Base-by-base conservation (phyloP, 2,113 vertebrate species). In the Stercorarius parasiticus region DNA sequence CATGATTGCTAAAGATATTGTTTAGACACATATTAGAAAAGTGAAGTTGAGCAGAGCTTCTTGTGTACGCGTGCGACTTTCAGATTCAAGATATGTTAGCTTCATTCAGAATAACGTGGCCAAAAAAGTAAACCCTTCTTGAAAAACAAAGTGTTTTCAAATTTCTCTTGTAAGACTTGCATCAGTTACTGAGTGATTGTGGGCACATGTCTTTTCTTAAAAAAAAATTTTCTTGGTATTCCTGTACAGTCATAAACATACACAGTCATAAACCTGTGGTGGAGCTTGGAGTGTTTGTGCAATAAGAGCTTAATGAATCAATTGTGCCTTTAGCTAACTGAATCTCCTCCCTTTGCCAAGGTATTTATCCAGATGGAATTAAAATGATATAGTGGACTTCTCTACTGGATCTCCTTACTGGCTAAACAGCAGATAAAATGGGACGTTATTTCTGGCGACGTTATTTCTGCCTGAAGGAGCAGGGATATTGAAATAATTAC, bases 171-270 rank as follows among this genome's bases (percentile, higher is more conserved):
- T 26, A 67, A 36, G 20, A 30, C 15, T 55, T 78, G 53, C 6
- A 21, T 81, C 53, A 55, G 29, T 59, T 72, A 21, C 49, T 81
- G 52, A 62, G 17, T 74, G 30, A 49, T 20, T 61, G 11, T 64
- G 32, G 13, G 49, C 32, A 50, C 15, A 59, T 10, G 5, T 71
- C 15, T 73, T 19, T 85, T 34, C 38, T 70, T 79, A 36, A 88
- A 66, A 71, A 50, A 42, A 12, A 3, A 2, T 7, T 8, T 22
- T 50, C 42, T 78, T 15, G 1, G 2, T 69, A 34, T 61, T 92
- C 9, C 30, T 25, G 0, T 34, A 2, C 23, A 10, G 8, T 23
- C n/a, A n/a, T n/a, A n/a, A n/a, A n/a, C n/a, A n/a, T n/a, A n/a
- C 25, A 42, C 16, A 30, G 38, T 77, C 38, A 43, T 67, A 45